Percentiles rank a stretch among this genome's conserved stretches.
These are phyloP conservation scores for Menura novaehollandiae DNA, from an alignment of 2,113 vertebrate genomes.

Conservation along the genomic window DNA sequence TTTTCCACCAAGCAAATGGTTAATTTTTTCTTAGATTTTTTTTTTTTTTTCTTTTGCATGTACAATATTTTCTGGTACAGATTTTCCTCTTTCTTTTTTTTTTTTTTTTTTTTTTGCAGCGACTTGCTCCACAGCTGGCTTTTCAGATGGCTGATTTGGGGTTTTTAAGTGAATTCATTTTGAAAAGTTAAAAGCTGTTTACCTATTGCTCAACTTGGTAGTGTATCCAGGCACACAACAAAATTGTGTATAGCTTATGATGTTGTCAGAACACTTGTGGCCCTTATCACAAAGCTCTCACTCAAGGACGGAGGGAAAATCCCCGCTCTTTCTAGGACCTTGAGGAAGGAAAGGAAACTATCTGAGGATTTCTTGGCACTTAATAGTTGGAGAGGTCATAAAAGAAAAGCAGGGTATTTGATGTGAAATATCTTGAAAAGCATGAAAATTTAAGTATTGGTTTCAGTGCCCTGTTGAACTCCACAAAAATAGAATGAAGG, in stretches of 20 bases:
- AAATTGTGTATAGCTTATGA: neutral
- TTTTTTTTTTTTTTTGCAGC: neutral
- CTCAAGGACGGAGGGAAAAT: neutral
- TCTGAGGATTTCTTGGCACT: neutral
- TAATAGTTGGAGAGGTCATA: neutral
- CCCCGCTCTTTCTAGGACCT: neutral
- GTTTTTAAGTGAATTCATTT: neutral
- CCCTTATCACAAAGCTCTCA: neutral
- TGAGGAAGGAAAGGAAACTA: neutral
- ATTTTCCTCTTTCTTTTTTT: neutral
- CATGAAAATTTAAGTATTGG: neutral
- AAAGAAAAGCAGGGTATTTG: neutral
- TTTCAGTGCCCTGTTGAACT: constrained; percentile 22
- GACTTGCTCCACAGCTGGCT: neutral
- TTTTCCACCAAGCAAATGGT: neutral
- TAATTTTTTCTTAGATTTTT: neutral
- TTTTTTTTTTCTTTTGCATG: neutral
- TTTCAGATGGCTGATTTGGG: neutral
- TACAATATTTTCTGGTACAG: neutral
- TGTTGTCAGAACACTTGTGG: neutral
- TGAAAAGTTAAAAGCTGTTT: neutral
- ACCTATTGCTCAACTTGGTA: neutral
- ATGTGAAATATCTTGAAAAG: constrained; percentile 23
- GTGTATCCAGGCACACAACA: neutral
- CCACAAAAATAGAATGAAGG: neutral